These are phyloP conservation scores for Chrysolina oricalcia DNA, from an alignment of 2,888 invertebrate genomes.

Conservation along the genomic window DNA sequence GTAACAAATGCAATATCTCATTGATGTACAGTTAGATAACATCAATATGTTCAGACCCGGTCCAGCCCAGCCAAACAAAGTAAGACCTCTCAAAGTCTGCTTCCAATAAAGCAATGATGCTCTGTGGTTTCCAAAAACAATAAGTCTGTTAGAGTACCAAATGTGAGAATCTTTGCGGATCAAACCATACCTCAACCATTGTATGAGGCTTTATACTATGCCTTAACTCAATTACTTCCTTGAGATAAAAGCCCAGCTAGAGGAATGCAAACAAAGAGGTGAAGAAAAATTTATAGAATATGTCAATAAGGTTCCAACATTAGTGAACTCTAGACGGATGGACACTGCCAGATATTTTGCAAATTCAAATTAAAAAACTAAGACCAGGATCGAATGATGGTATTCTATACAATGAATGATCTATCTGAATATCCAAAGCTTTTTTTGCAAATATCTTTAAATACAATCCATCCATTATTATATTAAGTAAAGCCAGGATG, in stretches of 20 bases:
- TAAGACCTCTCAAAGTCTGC: background rate
- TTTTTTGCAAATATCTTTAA: background rate
- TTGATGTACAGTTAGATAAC: background rate
- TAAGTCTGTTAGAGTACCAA: background rate
- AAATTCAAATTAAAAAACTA: constrained; percentile 18
- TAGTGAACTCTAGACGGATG: background rate
- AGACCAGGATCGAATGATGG: background rate
- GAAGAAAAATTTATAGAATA: constrained; percentile 17
- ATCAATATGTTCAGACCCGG: constrained; percentile 18
- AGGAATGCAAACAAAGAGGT: constrained; percentile 24
- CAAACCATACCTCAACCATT: background rate
- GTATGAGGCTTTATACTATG: no score
- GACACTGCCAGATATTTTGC: background rate
- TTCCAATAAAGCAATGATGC: background rate
- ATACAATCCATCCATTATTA: constrained; percentile 10
- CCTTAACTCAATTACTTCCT: background rate
- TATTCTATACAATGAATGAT: constrained; percentile 14
- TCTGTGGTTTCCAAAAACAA: background rate
- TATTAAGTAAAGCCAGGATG: background rate
- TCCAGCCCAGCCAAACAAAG: constrained; percentile 1
- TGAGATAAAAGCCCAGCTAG: constrained; percentile 11
- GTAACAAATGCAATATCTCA: no score
- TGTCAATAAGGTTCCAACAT: constrained; percentile 21
- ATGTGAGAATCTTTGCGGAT: constrained; percentile 1
- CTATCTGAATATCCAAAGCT: constrained; percentile 10